Evolutionary conservation across 2,797 vertebrate genomes (phyloP).

Genomic region (Notamacropus eugenii): DNA sequence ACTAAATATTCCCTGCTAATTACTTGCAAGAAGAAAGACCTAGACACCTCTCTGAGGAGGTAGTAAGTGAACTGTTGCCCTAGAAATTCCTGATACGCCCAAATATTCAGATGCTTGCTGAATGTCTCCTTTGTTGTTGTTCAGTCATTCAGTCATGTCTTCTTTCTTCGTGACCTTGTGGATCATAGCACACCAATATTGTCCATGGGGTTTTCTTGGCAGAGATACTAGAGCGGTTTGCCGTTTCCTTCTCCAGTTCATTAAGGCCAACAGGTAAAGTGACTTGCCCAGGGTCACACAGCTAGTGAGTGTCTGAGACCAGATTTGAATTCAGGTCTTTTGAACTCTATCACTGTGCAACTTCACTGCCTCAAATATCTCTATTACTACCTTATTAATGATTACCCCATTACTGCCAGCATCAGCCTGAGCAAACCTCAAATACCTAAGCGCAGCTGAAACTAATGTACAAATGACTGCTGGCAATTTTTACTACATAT

Average conservation of each 20-base stretch:
- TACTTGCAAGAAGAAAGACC: neutral
- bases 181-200: neutral
- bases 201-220: neutral
- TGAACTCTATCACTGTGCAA: neutral
- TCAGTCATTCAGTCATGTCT: too few species aligned
- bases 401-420: neutral
- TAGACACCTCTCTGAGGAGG: neutral
- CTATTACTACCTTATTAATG: neutral
- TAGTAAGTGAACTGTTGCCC: neutral
- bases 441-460: neutral
- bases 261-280: neutral
- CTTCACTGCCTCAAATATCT: neutral
- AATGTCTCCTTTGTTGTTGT: neutral
- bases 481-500: neutral
- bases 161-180: neutral
- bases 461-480: neutral
- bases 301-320: neutral
- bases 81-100: neutral
- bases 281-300: neutral
- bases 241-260: neutral
- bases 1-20: neutral
- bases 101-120: neutral
- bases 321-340: neutral
- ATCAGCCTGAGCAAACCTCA: neutral
- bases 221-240: neutral